phyloP scores from a whole-genome alignment of 2,888 invertebrate genomes.

The Candidula unifasciata region DNA sequence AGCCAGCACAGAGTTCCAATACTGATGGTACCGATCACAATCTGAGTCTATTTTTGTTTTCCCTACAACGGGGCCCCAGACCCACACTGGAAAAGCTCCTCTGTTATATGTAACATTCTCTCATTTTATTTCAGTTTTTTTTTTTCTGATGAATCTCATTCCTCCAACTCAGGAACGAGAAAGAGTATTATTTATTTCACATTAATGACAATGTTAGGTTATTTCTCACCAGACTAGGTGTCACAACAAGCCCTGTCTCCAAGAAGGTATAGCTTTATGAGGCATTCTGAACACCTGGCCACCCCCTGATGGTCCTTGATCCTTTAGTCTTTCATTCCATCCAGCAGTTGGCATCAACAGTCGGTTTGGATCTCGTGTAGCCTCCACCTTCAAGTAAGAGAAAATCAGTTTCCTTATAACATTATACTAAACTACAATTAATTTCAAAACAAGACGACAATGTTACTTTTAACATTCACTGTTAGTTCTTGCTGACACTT shows the following conservation, averaged over 20 bases:
- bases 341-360: slow-evolving; percentile 74
- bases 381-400: slow-evolving; percentile 60
- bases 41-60: no score
- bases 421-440: no score
- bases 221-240: not conserved
- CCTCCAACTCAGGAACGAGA: no score
- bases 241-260: slow-evolving; percentile 44
- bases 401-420: no score
- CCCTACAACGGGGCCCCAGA: no score
- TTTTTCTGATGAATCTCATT: not conserved
- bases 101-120: not conserved
- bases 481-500: no score
- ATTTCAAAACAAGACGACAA: no score
- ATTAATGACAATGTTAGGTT: not conserved
- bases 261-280: slow-evolving; percentile 64
- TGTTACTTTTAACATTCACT: no score
- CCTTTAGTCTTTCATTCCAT: slow-evolving; percentile 73
- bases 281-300: slow-evolving; percentile 74
- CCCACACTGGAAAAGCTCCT: no score
- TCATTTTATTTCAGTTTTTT: not conserved
- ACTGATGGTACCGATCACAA: no score
- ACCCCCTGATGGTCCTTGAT: slow-evolving; percentile 62
- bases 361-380: slow-evolving; percentile 73
- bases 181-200: not conserved
- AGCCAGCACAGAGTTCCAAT: no score